phyloP scores from a whole-genome alignment of 2,888 invertebrate genomes.

The Smittia aterrima region DNA sequence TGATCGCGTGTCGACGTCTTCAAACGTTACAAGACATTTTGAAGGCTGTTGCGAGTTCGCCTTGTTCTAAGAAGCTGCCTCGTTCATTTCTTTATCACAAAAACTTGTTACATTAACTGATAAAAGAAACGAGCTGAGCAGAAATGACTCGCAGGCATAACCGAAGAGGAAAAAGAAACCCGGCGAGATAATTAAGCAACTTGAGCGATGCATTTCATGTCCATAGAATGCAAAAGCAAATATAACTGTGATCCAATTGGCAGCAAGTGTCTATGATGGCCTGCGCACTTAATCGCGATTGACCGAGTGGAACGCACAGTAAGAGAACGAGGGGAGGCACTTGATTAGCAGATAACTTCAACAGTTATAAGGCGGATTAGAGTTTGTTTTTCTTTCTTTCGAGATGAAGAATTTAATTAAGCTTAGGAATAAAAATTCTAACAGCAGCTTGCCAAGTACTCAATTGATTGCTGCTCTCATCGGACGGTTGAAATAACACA shows the following conservation, averaged over 20 bases:
- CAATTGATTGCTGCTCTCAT: no score
- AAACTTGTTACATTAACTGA: conserved; percentile 8
- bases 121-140: neutral
- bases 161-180: neutral
- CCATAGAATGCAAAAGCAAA: neutral
- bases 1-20: no score
- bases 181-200: neutral
- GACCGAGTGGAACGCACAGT: no score
- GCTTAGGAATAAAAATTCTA: no score
- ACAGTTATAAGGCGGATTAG: neutral
- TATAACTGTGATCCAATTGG: conserved; percentile 17
- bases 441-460: no score
- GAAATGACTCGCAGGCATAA: neutral
- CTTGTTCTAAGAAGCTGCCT: no score
- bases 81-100: neutral
- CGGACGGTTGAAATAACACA: no score
- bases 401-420: no score
- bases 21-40: no score
- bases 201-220: neutral
- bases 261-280: neutral
- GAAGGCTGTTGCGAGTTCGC: no score
- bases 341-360: neutral
- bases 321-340: neutral
- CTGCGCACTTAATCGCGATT: no score
- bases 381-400: neutral